phyloP scores from a whole-genome alignment of 2,113 vertebrate species.

The Limnothrissa miodon region DNA sequence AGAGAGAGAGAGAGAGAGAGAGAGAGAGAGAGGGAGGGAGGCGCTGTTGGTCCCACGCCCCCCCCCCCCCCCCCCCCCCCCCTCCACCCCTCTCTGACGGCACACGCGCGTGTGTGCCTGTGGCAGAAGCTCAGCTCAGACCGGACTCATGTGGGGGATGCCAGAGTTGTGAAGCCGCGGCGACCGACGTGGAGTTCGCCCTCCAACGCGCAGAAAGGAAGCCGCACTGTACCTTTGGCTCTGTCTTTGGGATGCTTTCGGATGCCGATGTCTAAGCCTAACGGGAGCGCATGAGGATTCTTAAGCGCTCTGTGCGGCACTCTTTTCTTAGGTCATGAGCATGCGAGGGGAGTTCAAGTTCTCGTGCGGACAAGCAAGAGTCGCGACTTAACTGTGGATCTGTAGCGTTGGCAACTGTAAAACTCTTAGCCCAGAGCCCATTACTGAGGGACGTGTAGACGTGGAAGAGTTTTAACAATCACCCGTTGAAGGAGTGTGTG shows the following conservation, averaged over 20 bases:
- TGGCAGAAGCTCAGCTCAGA: background rate
- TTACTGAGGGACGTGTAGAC: background rate
- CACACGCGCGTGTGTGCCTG: background rate
- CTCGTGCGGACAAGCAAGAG: background rate
- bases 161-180: background rate
- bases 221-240: background rate
- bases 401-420: slow-evolving; percentile 7
- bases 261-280: background rate
- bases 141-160: background rate
- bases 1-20: no score
- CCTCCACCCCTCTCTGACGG: background rate
- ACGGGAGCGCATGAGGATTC: background rate
- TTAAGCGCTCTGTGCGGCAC: background rate
- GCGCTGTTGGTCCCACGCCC: background rate
- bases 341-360: background rate
- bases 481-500: background rate
- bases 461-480: background rate
- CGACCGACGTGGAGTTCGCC: background rate
- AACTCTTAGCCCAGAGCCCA: slow-evolving; percentile 19
- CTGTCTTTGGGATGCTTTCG: background rate
- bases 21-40: background rate
- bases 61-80: background rate
- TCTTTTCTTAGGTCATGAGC: background rate
- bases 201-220: background rate
- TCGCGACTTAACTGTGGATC: background rate